phyloP scores from a whole-genome alignment of 2,797 vertebrate species.

The Helarctos malayanus region DNA sequence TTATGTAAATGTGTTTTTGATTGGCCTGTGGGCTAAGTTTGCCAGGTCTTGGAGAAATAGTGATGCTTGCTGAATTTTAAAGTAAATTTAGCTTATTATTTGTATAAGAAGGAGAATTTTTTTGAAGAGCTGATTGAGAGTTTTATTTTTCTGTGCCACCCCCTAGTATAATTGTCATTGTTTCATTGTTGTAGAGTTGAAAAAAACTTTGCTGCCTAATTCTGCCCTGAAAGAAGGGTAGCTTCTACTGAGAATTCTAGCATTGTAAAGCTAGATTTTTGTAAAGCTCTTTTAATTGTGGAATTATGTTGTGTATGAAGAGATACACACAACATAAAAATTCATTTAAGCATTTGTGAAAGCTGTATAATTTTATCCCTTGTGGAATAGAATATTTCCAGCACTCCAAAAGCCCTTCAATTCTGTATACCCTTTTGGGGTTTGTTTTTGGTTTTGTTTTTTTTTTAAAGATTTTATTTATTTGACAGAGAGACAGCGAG shows the following conservation, averaged over 20 bases:
- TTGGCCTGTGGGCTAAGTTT: neutral
- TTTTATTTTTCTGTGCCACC: neutral
- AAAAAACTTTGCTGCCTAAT: neutral
- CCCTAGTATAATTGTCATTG: neutral
- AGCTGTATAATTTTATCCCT: neutral
- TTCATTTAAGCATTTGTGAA: neutral
- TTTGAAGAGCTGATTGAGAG: neutral
- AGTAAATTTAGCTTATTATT: neutral
- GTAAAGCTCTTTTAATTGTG: neutral
- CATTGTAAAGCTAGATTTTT: neutral
- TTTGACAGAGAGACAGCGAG: too few relatives aligned
- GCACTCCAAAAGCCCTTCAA: neutral
- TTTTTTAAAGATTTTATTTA: too few relatives aligned
- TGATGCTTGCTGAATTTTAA: slow-evolving; percentile 39
- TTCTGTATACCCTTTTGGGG: neutral
- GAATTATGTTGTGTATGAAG: neutral
- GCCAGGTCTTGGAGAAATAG: neutral
- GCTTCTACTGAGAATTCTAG: neutral
- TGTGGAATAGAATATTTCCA: neutral
- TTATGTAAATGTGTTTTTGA: neutral
- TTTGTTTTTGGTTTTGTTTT: too few relatives aligned
- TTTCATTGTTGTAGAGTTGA: neutral
- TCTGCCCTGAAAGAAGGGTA: slow-evolving; percentile 20
- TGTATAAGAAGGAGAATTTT: neutral
- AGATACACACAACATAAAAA: slow-evolving; percentile 11